phyloP scores from a whole-genome alignment of 2,113 vertebrate species.

The Alexandromys fortis region DNA sequence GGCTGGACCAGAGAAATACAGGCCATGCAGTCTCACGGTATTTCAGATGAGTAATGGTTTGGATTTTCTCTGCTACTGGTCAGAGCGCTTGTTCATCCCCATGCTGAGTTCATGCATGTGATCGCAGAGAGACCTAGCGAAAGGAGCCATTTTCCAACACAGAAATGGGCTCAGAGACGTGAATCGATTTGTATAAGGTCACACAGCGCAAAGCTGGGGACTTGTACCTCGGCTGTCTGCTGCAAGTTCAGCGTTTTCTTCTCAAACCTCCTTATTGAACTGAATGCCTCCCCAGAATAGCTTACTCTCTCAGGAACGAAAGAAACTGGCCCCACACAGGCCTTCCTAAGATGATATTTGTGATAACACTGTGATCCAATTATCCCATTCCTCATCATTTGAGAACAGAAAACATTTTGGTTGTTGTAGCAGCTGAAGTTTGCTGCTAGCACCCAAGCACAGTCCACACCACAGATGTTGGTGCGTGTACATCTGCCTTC shows the following conservation, averaged over 20 bases:
- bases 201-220: background rate
- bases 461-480: background rate
- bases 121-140: background rate
- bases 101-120: rapidly evolving
- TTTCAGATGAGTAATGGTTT: background rate
- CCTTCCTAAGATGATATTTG: background rate
- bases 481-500: too few relatives aligned
- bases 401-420: conserved; percentile 24
- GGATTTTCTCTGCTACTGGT: background rate
- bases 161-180: background rate
- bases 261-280: background rate
- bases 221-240: background rate
- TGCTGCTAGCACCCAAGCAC: background rate
- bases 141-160: background rate
- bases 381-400: background rate
- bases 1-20: background rate
- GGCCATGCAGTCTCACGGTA: background rate
- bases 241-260: background rate
- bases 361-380: conserved; percentile 9
- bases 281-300: background rate
- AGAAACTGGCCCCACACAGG: background rate
- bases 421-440: conserved; percentile 30
- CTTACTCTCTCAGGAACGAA: background rate
- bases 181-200: background rate
- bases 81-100: background rate